Percentiles rank a stretch among this genome's conserved stretches.
These are phyloP conservation scores for Leucoptera coffeella DNA, from an alignment of 2,888 invertebrate genomes.

Conservation along the genomic window DNA sequence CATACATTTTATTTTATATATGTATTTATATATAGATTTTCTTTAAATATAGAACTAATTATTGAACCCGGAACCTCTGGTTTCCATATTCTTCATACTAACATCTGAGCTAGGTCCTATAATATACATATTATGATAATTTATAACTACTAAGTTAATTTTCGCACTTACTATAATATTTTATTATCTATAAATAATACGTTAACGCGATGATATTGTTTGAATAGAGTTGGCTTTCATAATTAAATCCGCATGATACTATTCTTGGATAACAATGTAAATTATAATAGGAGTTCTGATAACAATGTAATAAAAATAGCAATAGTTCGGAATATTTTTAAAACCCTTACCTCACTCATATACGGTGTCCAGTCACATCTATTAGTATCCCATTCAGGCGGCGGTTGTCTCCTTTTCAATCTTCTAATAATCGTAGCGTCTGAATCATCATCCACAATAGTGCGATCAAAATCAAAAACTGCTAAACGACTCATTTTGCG, in stretches of 20 bases:
- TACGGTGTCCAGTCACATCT: constrained; percentile 41
- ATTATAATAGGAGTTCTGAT: background rate
- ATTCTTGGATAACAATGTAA: too few relatives aligned
- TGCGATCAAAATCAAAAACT: constrained; percentile 41
- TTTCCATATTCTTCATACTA: too few relatives aligned
- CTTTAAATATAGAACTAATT: too few relatives aligned
- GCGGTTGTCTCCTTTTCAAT: constrained; percentile 27
- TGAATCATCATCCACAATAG: constrained; percentile 35
- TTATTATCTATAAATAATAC: background rate
- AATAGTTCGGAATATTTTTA: background rate
- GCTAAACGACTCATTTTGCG: constrained; percentile 34
- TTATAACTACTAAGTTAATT: too few relatives aligned
- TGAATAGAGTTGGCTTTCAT: background rate
- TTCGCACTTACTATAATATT: too few relatives aligned
- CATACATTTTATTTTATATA: too few relatives aligned
- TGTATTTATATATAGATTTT: too few relatives aligned
- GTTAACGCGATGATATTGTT: background rate
- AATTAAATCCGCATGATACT: too few relatives aligned
- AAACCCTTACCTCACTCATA: constrained; percentile 33
- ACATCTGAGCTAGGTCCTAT: too few relatives aligned
- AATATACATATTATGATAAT: too few relatives aligned
- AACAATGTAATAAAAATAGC: background rate
- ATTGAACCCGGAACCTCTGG: too few relatives aligned
- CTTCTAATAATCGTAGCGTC: constrained; percentile 36
- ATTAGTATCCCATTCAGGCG: constrained; percentile 31